These are phyloP conservation scores for Ammospiza nelsoni DNA, from an alignment of 2,113 vertebrate genomes.

Conservation along the genomic window DNA sequence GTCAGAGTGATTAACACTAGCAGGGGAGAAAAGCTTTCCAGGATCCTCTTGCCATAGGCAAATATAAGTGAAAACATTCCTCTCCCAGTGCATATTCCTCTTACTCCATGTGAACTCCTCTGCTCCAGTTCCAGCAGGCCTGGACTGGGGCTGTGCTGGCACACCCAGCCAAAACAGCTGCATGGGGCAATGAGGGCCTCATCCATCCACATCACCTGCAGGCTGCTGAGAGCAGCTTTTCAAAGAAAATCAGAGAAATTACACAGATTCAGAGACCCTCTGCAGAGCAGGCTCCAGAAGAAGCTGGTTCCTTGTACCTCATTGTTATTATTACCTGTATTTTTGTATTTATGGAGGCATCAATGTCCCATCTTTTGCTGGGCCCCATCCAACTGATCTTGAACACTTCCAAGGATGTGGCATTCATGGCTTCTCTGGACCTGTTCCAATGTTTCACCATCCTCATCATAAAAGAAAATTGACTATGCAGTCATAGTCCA, in stretches of 20 bases:
- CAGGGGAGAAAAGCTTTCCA: not conserved
- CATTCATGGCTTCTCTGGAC: not conserved
- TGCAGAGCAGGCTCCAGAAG: not conserved
- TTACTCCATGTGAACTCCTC: not conserved
- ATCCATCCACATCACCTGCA: not conserved
- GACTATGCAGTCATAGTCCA: not conserved
- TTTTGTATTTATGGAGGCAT: not conserved
- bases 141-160: not conserved
- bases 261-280: not conserved
- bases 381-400: not conserved
- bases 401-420: not conserved
- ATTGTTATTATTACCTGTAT: not conserved
- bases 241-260: not conserved
- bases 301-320: not conserved
- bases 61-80: not conserved
- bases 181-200: not conserved
- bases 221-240: not conserved
- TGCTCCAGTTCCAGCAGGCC: not conserved
- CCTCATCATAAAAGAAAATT: fast-evolving
- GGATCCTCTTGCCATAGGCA: not conserved
- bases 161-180: not conserved
- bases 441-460: not conserved
- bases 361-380: not conserved
- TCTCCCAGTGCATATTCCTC: not conserved
- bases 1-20: not conserved